Base-by-base conservation (phyloP, 2,113 vertebrate species). In the Sturnira hondurensis region DNA sequence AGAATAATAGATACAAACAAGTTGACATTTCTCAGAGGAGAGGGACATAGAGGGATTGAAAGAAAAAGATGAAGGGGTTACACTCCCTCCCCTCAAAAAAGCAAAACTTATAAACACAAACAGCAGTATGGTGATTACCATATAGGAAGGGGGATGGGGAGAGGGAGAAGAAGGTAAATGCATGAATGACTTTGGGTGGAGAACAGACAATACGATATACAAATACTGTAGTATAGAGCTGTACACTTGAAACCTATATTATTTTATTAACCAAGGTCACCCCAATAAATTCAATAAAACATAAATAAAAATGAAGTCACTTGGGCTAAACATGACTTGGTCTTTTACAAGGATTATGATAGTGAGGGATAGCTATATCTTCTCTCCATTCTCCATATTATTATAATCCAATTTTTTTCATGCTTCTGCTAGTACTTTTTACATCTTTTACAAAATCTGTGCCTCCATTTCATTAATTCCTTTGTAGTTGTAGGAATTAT, bases 401-500 rank as follows among this genome's bases (percentile, higher is more conserved):
- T 28, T 67, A 74, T 52, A 4, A 71, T 33, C 13, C 13, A 33
- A 28, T 31, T 76, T 22, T 22, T 65, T 77, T 41, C 17, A 67
- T 83, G 17, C 82, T 61, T 86, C 12, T 86, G 12, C 7, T 71
- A 4, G 61, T 68, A 78, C 47, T 28, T 88, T 77, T 93, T 58
- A 58, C 6, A 45, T 67, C 22, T 92, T 58, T 13, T 41, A 7
- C 71, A 47, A 96, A 95, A 77, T 68, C 0, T 41, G 28, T 4
- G 13, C 3, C 19, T 11, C 28, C 12, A 14, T 68, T 45, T 74
- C n/a, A 56, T 95, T 5, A 81, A 22, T 38, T 90, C 2, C 33
- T 94, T 93, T 10, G 28, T 96, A 41, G 19, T 67, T 82, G 45
- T n/a, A 61, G 52, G 15, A 28, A 96, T 94, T 96, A 50, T 83